Percentiles rank a stretch among this genome's conserved stretches.
These are phyloP conservation scores for Gymnobelideus leadbeateri DNA, from an alignment of 2,113 vertebrate genomes.

Conservation along the genomic window DNA sequence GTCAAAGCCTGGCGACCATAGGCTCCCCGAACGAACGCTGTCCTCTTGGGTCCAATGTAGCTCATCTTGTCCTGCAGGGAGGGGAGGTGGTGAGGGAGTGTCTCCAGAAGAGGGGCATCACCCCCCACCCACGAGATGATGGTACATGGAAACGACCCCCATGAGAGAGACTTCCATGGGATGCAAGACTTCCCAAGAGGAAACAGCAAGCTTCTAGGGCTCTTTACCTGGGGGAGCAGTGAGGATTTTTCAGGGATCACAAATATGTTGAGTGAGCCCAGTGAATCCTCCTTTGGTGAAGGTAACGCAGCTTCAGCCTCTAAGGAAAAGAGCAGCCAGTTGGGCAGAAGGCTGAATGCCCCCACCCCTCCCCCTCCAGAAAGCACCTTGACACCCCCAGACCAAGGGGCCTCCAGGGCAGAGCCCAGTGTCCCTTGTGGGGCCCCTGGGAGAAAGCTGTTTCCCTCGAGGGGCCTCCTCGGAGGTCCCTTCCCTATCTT, in stretches of 20 bases:
- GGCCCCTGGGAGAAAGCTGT: not conserved
- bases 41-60: constrained; percentile 91
- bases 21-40: constrained; percentile 83
- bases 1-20: constrained; percentile 72
- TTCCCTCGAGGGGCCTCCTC: not conserved
- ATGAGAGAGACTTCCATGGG: not conserved
- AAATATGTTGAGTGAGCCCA: constrained; percentile 91
- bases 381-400: not conserved
- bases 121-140: not conserved
- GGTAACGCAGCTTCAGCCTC: constrained; percentile 89
- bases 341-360: constrained; percentile 9
- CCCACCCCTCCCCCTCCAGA: not conserved
- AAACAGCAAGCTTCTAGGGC: not conserved
- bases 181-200: not conserved
- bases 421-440: not conserved
- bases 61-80: constrained; percentile 84
- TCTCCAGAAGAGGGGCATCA: not conserved
- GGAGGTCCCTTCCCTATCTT: not conserved
- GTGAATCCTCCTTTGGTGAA: constrained; percentile 81
- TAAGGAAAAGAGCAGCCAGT: constrained; percentile 69
- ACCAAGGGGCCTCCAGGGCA: constrained; percentile 22
- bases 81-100: not conserved
- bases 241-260: constrained; percentile 89
- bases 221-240: constrained; percentile 90
- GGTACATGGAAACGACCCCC: not conserved